Conservation (phyloP, 1,140 invertebrate species). For the Pogonognathellus flavescens region DNA sequence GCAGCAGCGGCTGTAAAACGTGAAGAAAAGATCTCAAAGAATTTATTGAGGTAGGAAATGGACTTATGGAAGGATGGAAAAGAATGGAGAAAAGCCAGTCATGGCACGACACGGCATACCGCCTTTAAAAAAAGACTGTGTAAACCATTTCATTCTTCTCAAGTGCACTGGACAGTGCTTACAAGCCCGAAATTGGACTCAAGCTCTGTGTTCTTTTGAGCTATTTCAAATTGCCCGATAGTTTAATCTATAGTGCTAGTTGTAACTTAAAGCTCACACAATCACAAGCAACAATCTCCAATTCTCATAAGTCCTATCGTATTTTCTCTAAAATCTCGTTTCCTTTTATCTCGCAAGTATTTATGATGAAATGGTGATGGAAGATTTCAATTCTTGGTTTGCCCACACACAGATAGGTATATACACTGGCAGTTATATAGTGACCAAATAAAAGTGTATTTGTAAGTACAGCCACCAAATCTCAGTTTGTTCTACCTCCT, state of each 20-base stretch:
- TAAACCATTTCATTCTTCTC: not conserved
- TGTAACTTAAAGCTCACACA: not conserved
- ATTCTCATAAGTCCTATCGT: conserved; percentile 3
- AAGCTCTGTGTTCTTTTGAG: not conserved
- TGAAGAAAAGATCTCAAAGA: conserved; percentile 26
- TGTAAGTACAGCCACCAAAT: not conserved
- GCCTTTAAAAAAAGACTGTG: conserved; percentile 6
- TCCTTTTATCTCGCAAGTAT: conserved; percentile 1
- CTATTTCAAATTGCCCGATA: conserved; percentile 12
- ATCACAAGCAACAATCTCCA: not conserved
- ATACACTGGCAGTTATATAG: not conserved
- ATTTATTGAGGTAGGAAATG: conserved; percentile 60
- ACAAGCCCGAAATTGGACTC: not conserved
- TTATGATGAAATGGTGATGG: not conserved
- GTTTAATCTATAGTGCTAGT: not conserved
- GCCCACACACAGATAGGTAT: not conserved
- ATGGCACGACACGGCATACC: conserved; percentile 45
- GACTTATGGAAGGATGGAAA: conserved; percentile 51
- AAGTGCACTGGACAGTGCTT: conserved; percentile 12
- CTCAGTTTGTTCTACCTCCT: not conserved
- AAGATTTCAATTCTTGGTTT: no score
- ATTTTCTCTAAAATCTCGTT: not conserved
- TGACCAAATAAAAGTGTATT: not conserved
- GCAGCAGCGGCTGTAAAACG: not conserved
- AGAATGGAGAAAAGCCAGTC: conserved; percentile 36